A percentile compares a stretch with the other conserved stretches of the same genome.
phyloP scores from a whole-genome alignment of 2,113 vertebrate genomes.

The Recurvirostra avosetta region DNA sequence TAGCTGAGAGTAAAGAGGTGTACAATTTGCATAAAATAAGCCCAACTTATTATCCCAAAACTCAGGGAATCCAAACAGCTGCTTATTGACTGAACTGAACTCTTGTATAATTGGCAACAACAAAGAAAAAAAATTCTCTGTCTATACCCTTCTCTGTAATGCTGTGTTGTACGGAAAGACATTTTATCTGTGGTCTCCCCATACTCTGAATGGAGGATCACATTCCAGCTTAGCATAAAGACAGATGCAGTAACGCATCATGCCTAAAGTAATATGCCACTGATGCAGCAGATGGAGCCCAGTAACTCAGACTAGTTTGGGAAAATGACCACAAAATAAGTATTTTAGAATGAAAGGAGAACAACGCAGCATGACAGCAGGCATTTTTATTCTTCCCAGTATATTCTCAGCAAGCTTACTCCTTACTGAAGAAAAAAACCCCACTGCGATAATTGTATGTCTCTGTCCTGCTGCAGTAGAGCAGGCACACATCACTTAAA shows the following conservation, averaged over 20 bases:
- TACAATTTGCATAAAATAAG: neutral
- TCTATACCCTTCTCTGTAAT: neutral
- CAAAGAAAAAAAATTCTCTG: neutral
- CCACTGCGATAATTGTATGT: neutral
- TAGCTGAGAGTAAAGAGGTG: neutral
- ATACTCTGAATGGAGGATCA: neutral
- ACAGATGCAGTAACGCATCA: neutral
- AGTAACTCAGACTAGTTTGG: neutral
- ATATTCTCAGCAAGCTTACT: neutral
- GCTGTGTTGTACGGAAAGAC: neutral
- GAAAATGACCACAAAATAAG: neutral
- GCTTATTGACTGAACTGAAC: neutral
- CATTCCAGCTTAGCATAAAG: neutral
- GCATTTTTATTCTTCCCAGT: neutral
- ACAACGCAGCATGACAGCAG: neutral
- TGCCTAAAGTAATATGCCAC: neutral
- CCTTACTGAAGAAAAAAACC: neutral
- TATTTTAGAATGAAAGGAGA: neutral
- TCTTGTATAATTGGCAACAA: neutral
- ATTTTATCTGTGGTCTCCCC: neutral
- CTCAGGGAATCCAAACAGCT: neutral
- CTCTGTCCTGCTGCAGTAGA: neutral
- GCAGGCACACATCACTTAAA: neutral
- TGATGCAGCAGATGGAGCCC: slow-evolving; percentile 8
- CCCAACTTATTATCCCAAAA: too few species aligned